Evolutionary conservation across 2,113 vertebrate genomes (phyloP), one percentile per base, ranked within the genome.

Genomic region (Clarias batrachus): DNA sequence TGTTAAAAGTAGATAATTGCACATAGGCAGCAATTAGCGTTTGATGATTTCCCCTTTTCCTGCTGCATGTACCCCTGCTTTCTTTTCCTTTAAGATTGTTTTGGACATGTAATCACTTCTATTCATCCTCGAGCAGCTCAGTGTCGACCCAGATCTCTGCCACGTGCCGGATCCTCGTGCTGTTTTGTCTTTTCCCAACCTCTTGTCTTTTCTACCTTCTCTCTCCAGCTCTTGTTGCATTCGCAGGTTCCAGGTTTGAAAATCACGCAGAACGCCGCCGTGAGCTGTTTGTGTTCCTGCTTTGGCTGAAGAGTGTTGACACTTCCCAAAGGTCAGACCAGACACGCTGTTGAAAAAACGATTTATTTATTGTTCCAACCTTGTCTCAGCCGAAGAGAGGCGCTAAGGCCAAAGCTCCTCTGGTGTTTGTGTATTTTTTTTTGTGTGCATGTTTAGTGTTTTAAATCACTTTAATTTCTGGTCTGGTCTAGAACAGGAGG

Each of bases 41-140:
- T 87, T 93, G 91, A 94, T 92, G 86, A 93, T 93, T 92, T 87
- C 87, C 3, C 81, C 87, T 90, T 91, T 92, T 89, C 91, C 86
- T 66, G 85, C 79, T 71, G 41, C 27, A 92, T 89, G 86, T 89
- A 81, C 86, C 92, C 92, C 91, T 91, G 92, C 85, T 56, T 65
- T 33, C 21, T 21, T 12, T 91, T 91, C 78, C 30, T 88, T 33
- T 21, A 33, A 85, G 87, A 81, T 88, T 48, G 48, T 84, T 91
- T 85, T 80, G 85, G 90, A 91, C 82, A 88, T 88, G 88, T 91
- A 93, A 94, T 93, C 86, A 62, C 88, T 94, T 93, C 88, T 90
- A 91, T 90, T 92, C 89, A 92, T 90, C 90, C 89, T 88, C 92
- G 94, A 91, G 41, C 66, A 90, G 92, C 91, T 93, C 91, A 93